Percentiles rank a stretch among this genome's conserved stretches.
These are phyloP conservation scores for Adelges cooleyi DNA, from an alignment of 1,140 invertebrate species.

Conservation along the genomic window DNA sequence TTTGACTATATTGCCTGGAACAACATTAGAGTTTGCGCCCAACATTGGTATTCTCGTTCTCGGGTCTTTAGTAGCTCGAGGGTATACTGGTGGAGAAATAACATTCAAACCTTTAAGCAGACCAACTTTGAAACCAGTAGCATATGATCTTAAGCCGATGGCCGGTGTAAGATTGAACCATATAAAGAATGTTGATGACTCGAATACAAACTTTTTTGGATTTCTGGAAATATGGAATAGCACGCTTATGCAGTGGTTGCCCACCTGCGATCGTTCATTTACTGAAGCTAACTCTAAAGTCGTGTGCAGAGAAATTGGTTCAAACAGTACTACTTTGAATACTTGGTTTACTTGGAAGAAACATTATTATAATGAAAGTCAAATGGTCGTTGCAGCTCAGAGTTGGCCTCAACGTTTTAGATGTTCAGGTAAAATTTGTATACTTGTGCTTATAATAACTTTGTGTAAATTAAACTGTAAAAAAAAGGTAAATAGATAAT, in stretches of 20 bases:
- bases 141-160: constrained; percentile 94
- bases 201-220: constrained; percentile 65
- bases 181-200: constrained; percentile 71
- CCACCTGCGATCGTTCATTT: constrained; percentile 90
- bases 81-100: constrained; percentile 66
- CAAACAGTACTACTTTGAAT: constrained; percentile 51
- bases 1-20: constrained; percentile 77
- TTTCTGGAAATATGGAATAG: constrained; percentile 92
- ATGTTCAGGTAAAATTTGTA: constrained; percentile 52
- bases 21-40: constrained; percentile 85
- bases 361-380: constrained; percentile 25
- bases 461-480: not conserved
- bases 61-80: constrained; percentile 73
- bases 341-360: constrained; percentile 24
- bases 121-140: not conserved
- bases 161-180: constrained; percentile 70
- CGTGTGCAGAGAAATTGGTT: constrained; percentile 86
- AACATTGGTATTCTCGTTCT: constrained; percentile 95
- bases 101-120: constrained; percentile 56
- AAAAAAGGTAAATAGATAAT: no score
- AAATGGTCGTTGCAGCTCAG: constrained; percentile 58
- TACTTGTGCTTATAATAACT: constrained; percentile 32
- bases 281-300: constrained; percentile 90
- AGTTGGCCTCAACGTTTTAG: constrained; percentile 89
- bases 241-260: constrained; percentile 91